A percentile compares a stretch with the other conserved stretches of the same genome.
These are phyloP conservation scores for Varanus komodoensis DNA, from an alignment of 2,113 vertebrate genomes.

Conservation along the genomic window DNA sequence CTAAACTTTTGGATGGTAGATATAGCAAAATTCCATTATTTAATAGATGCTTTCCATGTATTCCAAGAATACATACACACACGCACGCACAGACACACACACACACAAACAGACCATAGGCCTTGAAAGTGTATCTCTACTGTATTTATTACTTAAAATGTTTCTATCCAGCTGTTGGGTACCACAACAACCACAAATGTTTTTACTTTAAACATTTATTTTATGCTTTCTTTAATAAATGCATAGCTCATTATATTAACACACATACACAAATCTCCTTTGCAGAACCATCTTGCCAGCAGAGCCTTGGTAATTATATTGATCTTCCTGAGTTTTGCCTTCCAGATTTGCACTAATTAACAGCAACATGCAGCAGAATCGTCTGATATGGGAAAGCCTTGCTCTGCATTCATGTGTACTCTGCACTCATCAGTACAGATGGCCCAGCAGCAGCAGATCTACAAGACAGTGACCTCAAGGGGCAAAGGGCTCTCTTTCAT, in stretches of 20 bases:
- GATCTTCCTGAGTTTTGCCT: background rate
- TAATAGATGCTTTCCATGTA: too few relatives aligned
- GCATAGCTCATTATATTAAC: background rate
- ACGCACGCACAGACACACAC: too few relatives aligned
- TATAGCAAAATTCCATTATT: too few relatives aligned
- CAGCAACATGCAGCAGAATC: background rate
- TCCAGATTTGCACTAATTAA: background rate
- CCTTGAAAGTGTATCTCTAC: background rate
- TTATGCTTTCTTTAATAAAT: background rate
- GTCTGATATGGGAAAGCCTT: background rate
- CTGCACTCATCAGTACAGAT: background rate
- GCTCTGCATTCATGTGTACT: background rate
- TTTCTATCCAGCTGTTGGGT: background rate
- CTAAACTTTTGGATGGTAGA: too few relatives aligned
- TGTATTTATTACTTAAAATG: background rate
- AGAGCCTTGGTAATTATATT: background rate
- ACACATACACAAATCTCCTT: background rate
- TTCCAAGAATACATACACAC: too few relatives aligned
- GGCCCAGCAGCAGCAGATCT: background rate
- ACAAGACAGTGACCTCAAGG: background rate
- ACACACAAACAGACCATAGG: background rate
- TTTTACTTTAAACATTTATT: background rate
- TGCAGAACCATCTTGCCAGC: background rate
- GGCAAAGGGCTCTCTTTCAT: background rate
- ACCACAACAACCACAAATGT: background rate